These are phyloP conservation scores for Andrena cerasifolii DNA, from an alignment of 1,140 invertebrate genomes.

Conservation along the genomic window DNA sequence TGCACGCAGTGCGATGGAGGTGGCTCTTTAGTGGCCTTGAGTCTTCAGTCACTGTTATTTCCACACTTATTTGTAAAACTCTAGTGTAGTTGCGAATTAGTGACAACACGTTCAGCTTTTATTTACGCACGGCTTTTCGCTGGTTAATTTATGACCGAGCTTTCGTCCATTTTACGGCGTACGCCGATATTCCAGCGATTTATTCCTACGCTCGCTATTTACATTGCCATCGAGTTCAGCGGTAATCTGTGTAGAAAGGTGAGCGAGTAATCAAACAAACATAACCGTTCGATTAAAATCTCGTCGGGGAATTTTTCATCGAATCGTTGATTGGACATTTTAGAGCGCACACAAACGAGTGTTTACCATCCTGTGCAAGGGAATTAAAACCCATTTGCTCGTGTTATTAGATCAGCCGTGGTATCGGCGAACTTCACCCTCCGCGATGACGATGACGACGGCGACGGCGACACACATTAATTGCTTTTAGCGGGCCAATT, in stretches of 20 bases:
- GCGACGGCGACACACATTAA: constrained; percentile 41
- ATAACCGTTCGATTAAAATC: constrained; percentile 1
- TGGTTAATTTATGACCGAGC: no score
- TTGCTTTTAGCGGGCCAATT: constrained; percentile 53
- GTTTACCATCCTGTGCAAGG: constrained; percentile 5
- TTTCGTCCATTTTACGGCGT: not conserved
- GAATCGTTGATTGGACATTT: constrained; percentile 6
- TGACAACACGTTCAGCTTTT: no score
- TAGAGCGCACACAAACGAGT: not conserved
- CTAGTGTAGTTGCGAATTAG: no score
- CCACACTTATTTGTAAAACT: no score
- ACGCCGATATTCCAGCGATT: not conserved
- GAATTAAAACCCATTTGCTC: constrained; percentile 15
- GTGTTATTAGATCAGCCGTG: constrained; percentile 8
- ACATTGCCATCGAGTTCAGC: not conserved
- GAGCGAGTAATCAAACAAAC: not conserved
- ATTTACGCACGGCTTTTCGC: no score
- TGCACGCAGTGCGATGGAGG: no score
- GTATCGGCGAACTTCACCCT: not conserved
- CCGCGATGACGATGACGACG: not conserved
- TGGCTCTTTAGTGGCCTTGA: no score
- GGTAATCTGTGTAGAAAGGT: not conserved
- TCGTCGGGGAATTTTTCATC: not conserved
- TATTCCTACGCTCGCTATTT: not conserved
- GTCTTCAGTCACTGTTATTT: no score